Conservation (phyloP, 2,888 invertebrate genomes). For the Aspidiotus rigidus region DNA sequence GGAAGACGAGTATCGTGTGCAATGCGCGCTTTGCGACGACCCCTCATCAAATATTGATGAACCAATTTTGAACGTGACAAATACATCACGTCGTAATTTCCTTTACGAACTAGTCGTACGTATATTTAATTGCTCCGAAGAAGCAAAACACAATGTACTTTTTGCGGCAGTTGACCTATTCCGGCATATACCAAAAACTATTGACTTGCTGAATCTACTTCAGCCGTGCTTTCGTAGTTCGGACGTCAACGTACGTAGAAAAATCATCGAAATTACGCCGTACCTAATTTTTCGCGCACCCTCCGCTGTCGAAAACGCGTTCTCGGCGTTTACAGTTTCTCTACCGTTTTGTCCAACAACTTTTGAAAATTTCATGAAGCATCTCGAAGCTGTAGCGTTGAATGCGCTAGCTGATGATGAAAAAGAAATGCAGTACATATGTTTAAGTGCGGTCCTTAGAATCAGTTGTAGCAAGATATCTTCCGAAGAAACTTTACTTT, state of each 20-base stretch:
- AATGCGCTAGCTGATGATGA: neutral
- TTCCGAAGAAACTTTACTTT: conserved; percentile 13
- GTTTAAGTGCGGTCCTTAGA: conserved; percentile 14
- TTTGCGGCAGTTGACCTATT: conserved; percentile 1
- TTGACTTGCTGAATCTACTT: conserved; percentile 1
- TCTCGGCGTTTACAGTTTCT: neutral
- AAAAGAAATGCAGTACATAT: conserved; percentile 10
- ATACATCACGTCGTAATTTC: neutral
- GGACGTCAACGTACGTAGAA: neutral
- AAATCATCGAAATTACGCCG: conserved; percentile 23
- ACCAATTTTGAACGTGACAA: no score
- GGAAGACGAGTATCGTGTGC: neutral
- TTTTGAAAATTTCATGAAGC: conserved; percentile 1
- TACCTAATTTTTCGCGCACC: conserved; percentile 12
- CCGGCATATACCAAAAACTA: conserved; percentile 4
- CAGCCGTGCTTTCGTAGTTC: neutral
- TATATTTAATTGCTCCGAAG: neutral
- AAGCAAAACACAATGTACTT: conserved; percentile 12
- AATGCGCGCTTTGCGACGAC: conserved; percentile 10
- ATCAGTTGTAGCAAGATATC: conserved; percentile 8
- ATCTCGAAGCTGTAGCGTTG: neutral
- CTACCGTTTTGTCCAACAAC: neutral
- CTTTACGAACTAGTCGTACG: neutral
- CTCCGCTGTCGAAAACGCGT: neutral
- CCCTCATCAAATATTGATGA: no score